A percentile compares a stretch with the other conserved stretches of the same genome.
Conservation (phyloP, 2,888 invertebrate genomes). For the Macrosiphum euphorbiae region DNA sequence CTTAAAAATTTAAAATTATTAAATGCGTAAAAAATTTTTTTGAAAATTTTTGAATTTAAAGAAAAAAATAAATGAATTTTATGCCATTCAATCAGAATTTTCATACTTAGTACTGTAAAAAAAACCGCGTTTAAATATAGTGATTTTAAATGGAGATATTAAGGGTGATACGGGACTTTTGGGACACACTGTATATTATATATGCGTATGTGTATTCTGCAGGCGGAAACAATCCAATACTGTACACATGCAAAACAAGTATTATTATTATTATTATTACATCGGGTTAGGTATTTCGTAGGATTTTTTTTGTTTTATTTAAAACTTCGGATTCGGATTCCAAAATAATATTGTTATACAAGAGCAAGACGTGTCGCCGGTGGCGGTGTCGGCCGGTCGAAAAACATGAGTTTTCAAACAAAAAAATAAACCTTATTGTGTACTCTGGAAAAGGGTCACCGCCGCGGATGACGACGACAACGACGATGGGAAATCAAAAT, state of each 20-base stretch:
- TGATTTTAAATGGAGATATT: too few relatives aligned
- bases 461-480: neutral
- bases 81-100: too few relatives aligned
- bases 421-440: conserved; percentile 38
- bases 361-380: neutral
- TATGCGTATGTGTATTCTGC: too few relatives aligned
- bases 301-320: neutral
- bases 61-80: too few relatives aligned
- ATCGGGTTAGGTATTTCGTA: neutral
- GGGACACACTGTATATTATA: too few relatives aligned
- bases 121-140: too few relatives aligned
- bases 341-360: neutral
- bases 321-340: neutral
- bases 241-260: neutral
- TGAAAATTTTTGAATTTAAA: too few relatives aligned
- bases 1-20: too few relatives aligned
- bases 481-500: conserved; percentile 44
- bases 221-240: neutral
- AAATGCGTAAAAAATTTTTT: too few relatives aligned
- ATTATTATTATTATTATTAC: neutral
- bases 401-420: neutral
- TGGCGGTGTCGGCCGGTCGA: neutral
- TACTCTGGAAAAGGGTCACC: neutral
- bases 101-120: too few relatives aligned
- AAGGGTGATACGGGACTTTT: too few relatives aligned